Evolutionary conservation across 2,797 vertebrate species (phyloP).

Genomic region (Scolopax rusticola): DNA sequence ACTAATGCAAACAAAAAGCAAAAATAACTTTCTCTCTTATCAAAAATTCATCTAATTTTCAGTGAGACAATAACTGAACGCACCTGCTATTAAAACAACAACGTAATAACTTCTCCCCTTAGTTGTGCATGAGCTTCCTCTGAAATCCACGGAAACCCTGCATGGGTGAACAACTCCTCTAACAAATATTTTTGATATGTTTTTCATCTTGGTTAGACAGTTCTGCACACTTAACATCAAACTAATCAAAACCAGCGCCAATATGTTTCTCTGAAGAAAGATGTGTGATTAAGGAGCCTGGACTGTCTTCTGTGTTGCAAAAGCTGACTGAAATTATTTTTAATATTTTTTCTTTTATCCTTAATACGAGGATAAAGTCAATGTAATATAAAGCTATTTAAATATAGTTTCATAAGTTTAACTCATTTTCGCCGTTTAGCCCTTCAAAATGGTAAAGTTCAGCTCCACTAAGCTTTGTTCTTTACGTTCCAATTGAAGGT

Average conservation of each 20-base stretch:
- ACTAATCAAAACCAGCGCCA: not conserved
- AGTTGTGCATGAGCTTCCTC: not conserved
- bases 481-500: not conserved
- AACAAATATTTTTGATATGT: not conserved
- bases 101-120: not conserved
- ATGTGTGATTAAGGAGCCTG: not conserved
- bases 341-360: not conserved
- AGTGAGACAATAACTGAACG: not conserved
- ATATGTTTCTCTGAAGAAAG: not conserved
- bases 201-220: not conserved
- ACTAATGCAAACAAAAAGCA: not conserved
- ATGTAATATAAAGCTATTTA: not conserved
- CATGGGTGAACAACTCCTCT: not conserved
- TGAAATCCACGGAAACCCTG: not conserved
- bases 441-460: not conserved
- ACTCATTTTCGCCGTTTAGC: not conserved
- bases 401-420: not conserved
- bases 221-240: not conserved
- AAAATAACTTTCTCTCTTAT: not conserved
- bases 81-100: not conserved
- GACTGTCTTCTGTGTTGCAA: not conserved
- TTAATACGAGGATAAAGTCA: not conserved
- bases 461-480: not conserved
- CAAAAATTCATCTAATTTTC: not conserved
- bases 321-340: not conserved